These are phyloP conservation scores for Platanista minor DNA, from an alignment of 2,113 vertebrate genomes.

Conservation along the genomic window DNA sequence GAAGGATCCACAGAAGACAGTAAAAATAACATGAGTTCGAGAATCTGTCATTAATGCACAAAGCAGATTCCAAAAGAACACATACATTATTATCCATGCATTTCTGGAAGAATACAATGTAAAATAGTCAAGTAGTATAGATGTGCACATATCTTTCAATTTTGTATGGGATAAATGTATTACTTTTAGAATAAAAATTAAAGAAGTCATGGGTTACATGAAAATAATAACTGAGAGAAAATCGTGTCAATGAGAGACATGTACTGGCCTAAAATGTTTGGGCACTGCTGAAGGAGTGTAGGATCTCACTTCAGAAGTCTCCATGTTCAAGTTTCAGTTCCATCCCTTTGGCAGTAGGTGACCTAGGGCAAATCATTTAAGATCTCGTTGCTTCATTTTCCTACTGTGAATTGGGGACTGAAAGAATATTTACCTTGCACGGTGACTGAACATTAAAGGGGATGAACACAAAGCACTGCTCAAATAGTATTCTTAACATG, in stretches of 20 bases:
- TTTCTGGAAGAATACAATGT: background rate
- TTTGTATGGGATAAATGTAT: background rate
- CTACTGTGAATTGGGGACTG: background rate
- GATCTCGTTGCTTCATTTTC: background rate
- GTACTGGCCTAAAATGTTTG: background rate
- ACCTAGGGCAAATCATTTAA: background rate
- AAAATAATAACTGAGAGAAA: background rate
- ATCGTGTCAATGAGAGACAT: background rate
- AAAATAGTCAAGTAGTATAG: background rate
- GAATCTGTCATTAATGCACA: background rate
- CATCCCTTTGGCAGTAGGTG: background rate
- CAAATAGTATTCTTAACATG: background rate
- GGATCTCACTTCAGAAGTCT: background rate
- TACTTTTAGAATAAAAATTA: background rate
- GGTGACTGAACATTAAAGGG: background rate
- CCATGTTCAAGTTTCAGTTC: background rate
- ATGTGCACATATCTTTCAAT: background rate
- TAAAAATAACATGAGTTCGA: background rate
- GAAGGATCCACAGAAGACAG: background rate
- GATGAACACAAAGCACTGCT: background rate
- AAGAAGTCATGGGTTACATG: background rate
- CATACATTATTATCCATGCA: background rate
- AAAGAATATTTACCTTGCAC: background rate
- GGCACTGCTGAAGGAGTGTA: background rate
- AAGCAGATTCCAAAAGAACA: background rate